These are phyloP conservation scores for Nestor notabilis DNA, from an alignment of 2,113 vertebrate species.

Conservation along the genomic window DNA sequence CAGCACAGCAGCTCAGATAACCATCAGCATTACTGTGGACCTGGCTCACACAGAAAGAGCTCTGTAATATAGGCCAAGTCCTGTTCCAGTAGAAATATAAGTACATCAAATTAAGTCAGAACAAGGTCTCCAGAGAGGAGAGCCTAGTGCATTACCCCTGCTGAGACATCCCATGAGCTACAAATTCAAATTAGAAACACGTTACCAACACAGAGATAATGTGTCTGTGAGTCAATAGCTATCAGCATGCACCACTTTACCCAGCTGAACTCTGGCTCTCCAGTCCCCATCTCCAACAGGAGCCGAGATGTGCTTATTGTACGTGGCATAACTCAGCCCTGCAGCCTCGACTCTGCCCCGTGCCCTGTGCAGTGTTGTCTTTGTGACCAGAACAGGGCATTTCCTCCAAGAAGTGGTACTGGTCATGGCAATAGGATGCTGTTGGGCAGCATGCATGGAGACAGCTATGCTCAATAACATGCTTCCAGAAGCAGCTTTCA, in stretches of 20 bases:
- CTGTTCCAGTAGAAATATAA: background rate
- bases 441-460: background rate
- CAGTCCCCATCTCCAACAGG: background rate
- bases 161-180: background rate
- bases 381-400: background rate
- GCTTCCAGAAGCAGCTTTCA: background rate
- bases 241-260: background rate
- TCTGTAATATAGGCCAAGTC: background rate
- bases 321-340: background rate
- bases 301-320: background rate
- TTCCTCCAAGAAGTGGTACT: background rate
- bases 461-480: background rate
- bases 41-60: background rate
- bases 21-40: background rate
- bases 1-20: background rate
- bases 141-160: background rate
- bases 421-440: background rate
- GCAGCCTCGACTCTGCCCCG: background rate
- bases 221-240: background rate
- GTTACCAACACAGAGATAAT: background rate
- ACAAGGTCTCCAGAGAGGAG: background rate
- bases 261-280: background rate
- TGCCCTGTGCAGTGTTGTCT: fast-evolving
- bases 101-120: background rate
- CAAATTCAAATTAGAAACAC: background rate